Evolutionary conservation across 1,140 invertebrate species (phyloP).

Genomic region (Leptopilina clavipes): DNA sequence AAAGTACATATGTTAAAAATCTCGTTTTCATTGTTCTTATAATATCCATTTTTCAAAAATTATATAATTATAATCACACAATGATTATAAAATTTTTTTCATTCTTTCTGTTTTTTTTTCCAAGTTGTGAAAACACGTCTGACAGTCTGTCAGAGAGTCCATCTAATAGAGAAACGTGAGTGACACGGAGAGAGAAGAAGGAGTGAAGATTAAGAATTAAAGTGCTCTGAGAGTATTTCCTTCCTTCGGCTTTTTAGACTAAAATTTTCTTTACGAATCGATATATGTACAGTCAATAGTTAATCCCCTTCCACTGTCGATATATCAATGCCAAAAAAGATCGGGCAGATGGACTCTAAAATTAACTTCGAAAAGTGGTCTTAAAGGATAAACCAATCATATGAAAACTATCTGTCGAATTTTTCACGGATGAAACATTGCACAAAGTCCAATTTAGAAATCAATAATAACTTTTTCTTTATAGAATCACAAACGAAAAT

Average conservation of each 20-base stretch:
- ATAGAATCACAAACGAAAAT: no score
- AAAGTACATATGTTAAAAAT: no score
- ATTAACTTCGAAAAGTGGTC: background rate
- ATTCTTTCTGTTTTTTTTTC: background rate
- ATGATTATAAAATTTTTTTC: no score
- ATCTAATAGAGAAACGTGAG: background rate
- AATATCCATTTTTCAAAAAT: no score
- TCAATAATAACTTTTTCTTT: background rate
- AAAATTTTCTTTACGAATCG: background rate
- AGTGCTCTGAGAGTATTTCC: background rate
- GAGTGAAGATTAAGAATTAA: background rate
- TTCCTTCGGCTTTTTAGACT: background rate
- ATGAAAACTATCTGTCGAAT: background rate
- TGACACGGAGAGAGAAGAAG: background rate
- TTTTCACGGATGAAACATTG: conserved; percentile 4
- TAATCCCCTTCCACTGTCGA: background rate
- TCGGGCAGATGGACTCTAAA: background rate
- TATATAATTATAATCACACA: no score
- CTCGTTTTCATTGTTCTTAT: no score
- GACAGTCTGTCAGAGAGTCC: background rate
- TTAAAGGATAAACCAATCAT: background rate
- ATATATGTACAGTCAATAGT: background rate
- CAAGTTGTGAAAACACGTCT: background rate
- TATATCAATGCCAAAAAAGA: conserved; percentile 9
- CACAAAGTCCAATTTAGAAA: background rate